These are phyloP conservation scores for Harpegnathos saltator DNA, from an alignment of 1,140 invertebrate genomes.

Conservation along the genomic window DNA sequence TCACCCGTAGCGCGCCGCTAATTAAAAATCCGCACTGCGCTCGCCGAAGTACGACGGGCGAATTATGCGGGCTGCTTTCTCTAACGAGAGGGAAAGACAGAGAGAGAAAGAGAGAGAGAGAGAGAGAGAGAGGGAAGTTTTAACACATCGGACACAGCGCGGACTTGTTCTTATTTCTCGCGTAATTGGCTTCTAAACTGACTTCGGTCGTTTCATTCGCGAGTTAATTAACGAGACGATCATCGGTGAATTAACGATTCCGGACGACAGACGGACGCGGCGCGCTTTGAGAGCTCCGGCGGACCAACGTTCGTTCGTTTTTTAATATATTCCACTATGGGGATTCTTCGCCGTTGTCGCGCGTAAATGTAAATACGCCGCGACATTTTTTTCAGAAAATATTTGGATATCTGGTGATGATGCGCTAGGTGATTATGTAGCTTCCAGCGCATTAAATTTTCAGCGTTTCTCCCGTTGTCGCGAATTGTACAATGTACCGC, in stretches of 20 bases:
- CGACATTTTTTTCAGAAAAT: too few relatives aligned
- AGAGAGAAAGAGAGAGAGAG: too few relatives aligned
- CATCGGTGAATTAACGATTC: background rate
- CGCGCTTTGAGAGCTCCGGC: background rate
- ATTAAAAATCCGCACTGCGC: conserved; percentile 29
- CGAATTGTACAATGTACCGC: background rate
- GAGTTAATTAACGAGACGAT: background rate
- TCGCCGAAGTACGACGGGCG: background rate
- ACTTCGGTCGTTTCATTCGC: background rate
- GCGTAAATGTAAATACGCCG: too few relatives aligned
- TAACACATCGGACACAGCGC: background rate
- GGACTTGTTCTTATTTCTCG: background rate
- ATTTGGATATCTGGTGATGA: background rate
- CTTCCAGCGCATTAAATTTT: background rate
- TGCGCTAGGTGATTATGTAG: background rate
- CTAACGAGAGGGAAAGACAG: too few relatives aligned
- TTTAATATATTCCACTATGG: too few relatives aligned
- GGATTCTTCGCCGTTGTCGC: too few relatives aligned
- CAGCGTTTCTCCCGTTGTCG: conserved; percentile 1
- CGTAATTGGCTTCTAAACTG: background rate
- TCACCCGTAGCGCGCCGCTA: conserved; percentile 4
- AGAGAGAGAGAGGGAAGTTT: too few relatives aligned
- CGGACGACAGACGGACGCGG: background rate
- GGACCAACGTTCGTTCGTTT: too few relatives aligned
- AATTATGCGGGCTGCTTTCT: conserved; percentile 1